Base-by-base conservation (phyloP, 2,797 vertebrate genomes). In the Pseudomugil tenellus region DNA sequence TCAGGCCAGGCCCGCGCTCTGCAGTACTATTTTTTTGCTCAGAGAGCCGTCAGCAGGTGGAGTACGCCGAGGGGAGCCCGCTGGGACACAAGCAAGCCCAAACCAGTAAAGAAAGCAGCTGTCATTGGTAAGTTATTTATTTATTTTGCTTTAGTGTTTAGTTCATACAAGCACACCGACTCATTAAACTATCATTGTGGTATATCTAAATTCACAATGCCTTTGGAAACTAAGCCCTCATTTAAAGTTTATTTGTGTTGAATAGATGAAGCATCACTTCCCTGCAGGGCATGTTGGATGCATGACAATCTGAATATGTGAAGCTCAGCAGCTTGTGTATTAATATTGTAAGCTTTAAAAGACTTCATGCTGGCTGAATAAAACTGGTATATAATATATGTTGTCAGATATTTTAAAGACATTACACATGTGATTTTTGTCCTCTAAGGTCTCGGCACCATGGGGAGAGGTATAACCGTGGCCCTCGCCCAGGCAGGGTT, bases 11-110 rank as follows among this genome's bases (percentile, higher is more conserved):
- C 96, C 1, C 93, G 1, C 0, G 96, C 97, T 26, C 84, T 95
- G 85, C 97, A 95, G 81, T 96, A 98, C 61, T 92, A 80, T 5
- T 98, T 98, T 92, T 95, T 98, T 0, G 92, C 96, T 0, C 95
- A 98, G 90, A 95, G 93, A 80, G 84, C 66, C 0, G 90, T 84
- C 32, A 74, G 16, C 66, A 95, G 83, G 84, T 98, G 97, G 97
- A 94, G 88, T 58, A 86, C 80, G 4, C 90, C 94, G 56, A 73
- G 67, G 0, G 95, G 96, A 66, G 95, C 93, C 0, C 91, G 92
- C 11, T 98, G 96, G 96, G 93, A 94, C 86, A 95, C 86, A 1
- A 90, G 91, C 11, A 83, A 86, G 0, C 84, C 95, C 3, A 87
- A 56, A 54, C 88, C 93, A 6, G 43, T 98, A 58, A 87, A 2